Base-by-base conservation (phyloP, 2,113 vertebrate genomes). In the Zingel zingel region DNA sequence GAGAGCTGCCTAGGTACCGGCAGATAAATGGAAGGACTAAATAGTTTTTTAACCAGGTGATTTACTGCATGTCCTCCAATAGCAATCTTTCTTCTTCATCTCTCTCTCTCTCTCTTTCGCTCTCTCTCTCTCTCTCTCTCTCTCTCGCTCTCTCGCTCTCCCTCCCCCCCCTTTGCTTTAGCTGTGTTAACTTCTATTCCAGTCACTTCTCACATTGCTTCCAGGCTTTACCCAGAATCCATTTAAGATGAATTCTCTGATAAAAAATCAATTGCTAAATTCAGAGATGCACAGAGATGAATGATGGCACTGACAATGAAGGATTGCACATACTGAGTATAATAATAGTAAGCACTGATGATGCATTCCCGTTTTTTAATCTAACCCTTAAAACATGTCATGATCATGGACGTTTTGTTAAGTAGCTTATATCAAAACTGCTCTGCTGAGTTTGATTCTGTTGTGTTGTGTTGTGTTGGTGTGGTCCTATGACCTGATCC, bases 231-330 rank as follows among this genome's bases (percentile, higher is more conserved):
- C 77, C 83, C 68, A 74, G 18, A 90, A 93, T 81, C 80, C 79
- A 86, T 89, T 93, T 84, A 82, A 84, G 83, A 87, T 92, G 84
- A 66, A 79, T 82, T 73, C 70, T 74, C 45, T 58, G 86, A 88
- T 90, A 86, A 77, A 77, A 88, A 87, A 86, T 89, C 85, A 77
- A 78, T 86, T 71, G 77, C 50, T 64, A 62, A 90, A 89, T 79
- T 87, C 57, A 77, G 72, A 89, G 30, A 33, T 36, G 81, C 48
- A 25, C 25, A 19, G 65, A 83, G 85, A 92, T 89, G 81, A 89
- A 82, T 66, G 74, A 92, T 88, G 74, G 53, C 1, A 14, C 75
- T 36, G 77, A 67, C 21, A 51, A 83, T 78, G 51, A 66, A 58
- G 48, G 47, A 72, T 57, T 84, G 61, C 39, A 33, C 30, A 53